Evolutionary conservation across 2,888 invertebrate genomes (phyloP).

Genomic region (Lepidocyrtoides sp.): DNA sequence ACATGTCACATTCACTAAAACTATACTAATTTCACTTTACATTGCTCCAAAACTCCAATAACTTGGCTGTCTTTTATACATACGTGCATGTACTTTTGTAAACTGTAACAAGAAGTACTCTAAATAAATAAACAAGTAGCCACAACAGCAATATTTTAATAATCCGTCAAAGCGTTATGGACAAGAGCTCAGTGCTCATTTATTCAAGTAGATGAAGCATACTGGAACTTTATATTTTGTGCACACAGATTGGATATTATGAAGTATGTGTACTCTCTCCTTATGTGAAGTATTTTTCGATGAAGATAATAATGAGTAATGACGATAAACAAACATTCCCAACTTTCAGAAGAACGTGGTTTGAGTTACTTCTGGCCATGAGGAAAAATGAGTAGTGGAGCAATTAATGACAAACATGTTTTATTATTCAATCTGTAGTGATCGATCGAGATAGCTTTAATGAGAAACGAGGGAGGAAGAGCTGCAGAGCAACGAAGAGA

Average conservation of each 20-base stretch:
- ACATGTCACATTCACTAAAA: neutral
- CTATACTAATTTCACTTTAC: slow-evolving; percentile 13
- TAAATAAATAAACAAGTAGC: slow-evolving; percentile 14
- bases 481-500: neutral
- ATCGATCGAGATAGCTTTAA: slow-evolving; percentile 5
- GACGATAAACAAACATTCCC: neutral
- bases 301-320: slow-evolving; percentile 11
- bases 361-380: slow-evolving; percentile 33
- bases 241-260: neutral
- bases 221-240: neutral
- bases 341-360: slow-evolving; percentile 4
- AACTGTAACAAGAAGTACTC: neutral
- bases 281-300: neutral
- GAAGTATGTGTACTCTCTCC: neutral
- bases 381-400: slow-evolving; percentile 31
- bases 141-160: neutral
- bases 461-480: neutral
- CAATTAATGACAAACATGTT: slow-evolving; percentile 18
- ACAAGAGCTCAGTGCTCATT: neutral
- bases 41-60: neutral
- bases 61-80: neutral
- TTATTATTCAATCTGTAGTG: neutral
- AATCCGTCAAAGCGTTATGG: slow-evolving; percentile 8
- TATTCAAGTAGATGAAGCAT: no score
- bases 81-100: neutral